These are phyloP conservation scores for Clarias platycephalus DNA, from an alignment of 2,797 vertebrate genomes.

Conservation along the genomic window DNA sequence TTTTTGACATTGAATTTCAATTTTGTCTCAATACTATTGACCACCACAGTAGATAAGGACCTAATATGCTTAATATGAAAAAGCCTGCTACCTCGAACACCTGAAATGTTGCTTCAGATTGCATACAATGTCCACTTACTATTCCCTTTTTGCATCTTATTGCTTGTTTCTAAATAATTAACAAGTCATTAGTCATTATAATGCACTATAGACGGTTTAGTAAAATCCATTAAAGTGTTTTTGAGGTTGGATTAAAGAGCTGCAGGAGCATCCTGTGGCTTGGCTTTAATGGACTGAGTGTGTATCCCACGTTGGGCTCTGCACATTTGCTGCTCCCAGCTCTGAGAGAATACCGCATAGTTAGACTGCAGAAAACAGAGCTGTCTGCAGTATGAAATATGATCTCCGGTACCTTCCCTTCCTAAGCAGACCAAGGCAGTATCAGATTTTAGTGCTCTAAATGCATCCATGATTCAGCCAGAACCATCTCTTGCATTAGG, in stretches of 20 bases:
- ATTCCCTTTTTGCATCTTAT: not conserved
- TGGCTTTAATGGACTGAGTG: constrained; percentile 36
- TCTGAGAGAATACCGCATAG: constrained; percentile 30
- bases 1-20: no score
- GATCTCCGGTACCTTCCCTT: constrained; percentile 33
- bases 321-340: constrained; percentile 12
- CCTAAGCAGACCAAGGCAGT: constrained; percentile 15
- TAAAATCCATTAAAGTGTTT: constrained; percentile 44
- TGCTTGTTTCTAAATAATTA: constrained; percentile 30
- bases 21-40: no score
- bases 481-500: constrained; percentile 1
- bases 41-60: no score
- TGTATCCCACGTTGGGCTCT: constrained; percentile 12
- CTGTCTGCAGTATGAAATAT: constrained; percentile 51
- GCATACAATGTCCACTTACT: not conserved
- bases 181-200: constrained; percentile 32
- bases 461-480: constrained; percentile 23
- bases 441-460: constrained; percentile 30
- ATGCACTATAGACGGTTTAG: constrained; percentile 27
- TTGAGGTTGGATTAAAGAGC: constrained; percentile 35
- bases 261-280: constrained; percentile 42
- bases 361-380: constrained; percentile 45
- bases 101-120: not conserved
- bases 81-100: not conserved
- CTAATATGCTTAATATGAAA: no score